Evolutionary conservation across 2,888 invertebrate species (phyloP).

Genomic region (Silvanus unidentatus): DNA sequence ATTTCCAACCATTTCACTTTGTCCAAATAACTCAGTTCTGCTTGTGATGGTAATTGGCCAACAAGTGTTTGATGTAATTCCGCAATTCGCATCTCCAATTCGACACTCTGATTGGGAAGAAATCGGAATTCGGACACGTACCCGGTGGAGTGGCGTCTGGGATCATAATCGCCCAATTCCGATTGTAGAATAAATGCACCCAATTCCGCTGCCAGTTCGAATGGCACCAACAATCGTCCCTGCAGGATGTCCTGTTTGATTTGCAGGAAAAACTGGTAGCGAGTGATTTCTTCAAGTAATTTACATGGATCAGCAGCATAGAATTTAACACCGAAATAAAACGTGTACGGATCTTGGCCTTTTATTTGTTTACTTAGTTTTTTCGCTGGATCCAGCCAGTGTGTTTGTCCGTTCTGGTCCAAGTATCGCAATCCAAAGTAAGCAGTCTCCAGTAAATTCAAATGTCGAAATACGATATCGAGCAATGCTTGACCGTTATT

Average conservation of each 20-base stretch:
- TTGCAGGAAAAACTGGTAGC: conserved; percentile 96
- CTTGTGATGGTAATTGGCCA: conserved; percentile 86
- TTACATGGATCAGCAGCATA: conserved; percentile 97
- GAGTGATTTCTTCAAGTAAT: conserved; percentile 91
- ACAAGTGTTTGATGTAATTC: conserved; percentile 84
- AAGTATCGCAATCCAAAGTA: conserved; percentile 93
- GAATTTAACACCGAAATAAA: conserved; percentile 96
- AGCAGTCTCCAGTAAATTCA: conserved; percentile 91
- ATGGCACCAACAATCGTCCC: conserved; percentile 84
- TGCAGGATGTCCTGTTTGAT: conserved; percentile 94
- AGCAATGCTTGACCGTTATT: conserved; percentile 83
- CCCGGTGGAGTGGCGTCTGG: conserved; percentile 77
- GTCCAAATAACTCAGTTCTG: conserved; percentile 91
- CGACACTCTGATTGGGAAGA: conserved; percentile 85
- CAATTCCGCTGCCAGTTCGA: conserved; percentile 86
- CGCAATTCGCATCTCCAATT: conserved; percentile 80
- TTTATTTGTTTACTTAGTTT: conserved; percentile 83
- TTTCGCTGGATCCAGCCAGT: conserved; percentile 92
- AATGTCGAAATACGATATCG: conserved; percentile 86
- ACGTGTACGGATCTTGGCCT: conserved; percentile 61
- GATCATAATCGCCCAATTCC: conserved; percentile 92
- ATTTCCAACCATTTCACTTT: conserved; percentile 98
- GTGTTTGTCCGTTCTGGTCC: conserved; percentile 92
- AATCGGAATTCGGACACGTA: conserved; percentile 95
- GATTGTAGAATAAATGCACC: conserved; percentile 93